phyloP scores from a whole-genome alignment of 2,113 vertebrate genomes.

The Bujurquina vittata region DNA sequence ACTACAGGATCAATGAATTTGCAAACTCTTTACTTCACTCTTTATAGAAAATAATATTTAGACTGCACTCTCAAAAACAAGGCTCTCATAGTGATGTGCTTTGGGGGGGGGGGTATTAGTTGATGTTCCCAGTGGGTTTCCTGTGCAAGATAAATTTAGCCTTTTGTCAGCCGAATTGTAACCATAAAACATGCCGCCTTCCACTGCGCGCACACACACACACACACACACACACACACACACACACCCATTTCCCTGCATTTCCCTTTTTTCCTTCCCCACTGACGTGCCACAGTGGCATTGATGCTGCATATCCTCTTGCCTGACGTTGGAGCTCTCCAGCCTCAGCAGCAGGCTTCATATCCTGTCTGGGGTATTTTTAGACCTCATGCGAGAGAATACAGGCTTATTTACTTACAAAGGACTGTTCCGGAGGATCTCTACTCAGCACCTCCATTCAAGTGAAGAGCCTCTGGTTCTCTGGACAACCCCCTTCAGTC shows the following conservation, averaged over 20 bases:
- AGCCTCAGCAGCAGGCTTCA: conserved; percentile 62
- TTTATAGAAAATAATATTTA: background rate
- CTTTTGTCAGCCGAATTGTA: conserved; percentile 39
- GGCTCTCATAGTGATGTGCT: background rate
- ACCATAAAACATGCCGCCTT: conserved; percentile 11
- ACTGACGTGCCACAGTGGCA: conserved; percentile 54
- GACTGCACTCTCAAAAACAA: background rate
- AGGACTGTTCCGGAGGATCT: conserved; percentile 8
- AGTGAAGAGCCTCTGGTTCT: background rate
- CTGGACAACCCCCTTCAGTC: too few relatives aligned
- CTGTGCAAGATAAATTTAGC: conserved; percentile 42
- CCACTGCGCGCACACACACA: background rate
- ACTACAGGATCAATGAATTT: too few relatives aligned
- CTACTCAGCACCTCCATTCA: background rate
- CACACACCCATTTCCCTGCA: background rate
- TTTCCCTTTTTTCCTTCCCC: conserved; percentile 47
- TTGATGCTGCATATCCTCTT: conserved; percentile 68
- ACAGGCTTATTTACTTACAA: conserved; percentile 53
- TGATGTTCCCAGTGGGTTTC: background rate
- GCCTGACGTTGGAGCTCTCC: conserved; percentile 63
- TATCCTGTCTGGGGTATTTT: conserved; percentile 76
- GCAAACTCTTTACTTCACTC: background rate
- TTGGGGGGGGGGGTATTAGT: background rate
- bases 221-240: background rate
- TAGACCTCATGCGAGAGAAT: conserved; percentile 43